A percentile compares a stretch with the other conserved stretches of the same genome.
These are phyloP conservation scores for Drosophila peninsularis DNA, from an alignment of 2,888 invertebrate species.

Conservation along the genomic window DNA sequence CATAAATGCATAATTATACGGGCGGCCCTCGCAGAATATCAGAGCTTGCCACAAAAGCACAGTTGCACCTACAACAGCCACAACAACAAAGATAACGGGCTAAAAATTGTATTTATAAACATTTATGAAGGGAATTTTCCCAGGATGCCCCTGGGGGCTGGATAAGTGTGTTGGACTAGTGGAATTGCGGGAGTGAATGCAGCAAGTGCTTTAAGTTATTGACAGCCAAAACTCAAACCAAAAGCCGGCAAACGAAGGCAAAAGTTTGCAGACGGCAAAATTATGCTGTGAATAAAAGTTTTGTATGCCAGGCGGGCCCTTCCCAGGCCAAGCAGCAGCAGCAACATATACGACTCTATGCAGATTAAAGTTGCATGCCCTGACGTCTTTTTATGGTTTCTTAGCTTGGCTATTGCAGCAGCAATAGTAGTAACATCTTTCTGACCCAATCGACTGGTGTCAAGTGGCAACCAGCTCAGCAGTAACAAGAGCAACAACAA, in stretches of 20 bases:
- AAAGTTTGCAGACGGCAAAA: constrained; percentile 70
- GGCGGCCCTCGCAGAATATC: constrained; percentile 24
- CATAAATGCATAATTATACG: constrained; percentile 3
- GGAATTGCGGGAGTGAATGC: constrained; percentile 26
- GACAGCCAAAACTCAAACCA: constrained; percentile 67
- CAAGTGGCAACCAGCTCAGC: constrained; percentile 33
- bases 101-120: constrained; percentile 74
- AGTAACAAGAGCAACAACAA: constrained; percentile 6
- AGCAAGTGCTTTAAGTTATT: constrained; percentile 70
- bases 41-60: constrained; percentile 42
- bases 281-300: constrained; percentile 65
- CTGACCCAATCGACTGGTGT: constrained; percentile 33
- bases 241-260: constrained; percentile 38
- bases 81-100: constrained; percentile 56
- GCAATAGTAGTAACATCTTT: constrained; percentile 13
- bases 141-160: constrained; percentile 18
- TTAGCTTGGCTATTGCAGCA: constrained; percentile 27
- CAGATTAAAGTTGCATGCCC: constrained; percentile 61
- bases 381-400: constrained; percentile 50
- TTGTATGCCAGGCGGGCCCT: constrained; percentile 24
- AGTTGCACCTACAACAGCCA: constrained; percentile 39
- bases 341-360: constrained; percentile 40
- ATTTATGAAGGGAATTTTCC: constrained; percentile 67
- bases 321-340: not conserved
- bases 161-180: constrained; percentile 2